phyloP scores from a whole-genome alignment of 1,140 invertebrate species.

The Pseudomyrmex dendroicus region DNA sequence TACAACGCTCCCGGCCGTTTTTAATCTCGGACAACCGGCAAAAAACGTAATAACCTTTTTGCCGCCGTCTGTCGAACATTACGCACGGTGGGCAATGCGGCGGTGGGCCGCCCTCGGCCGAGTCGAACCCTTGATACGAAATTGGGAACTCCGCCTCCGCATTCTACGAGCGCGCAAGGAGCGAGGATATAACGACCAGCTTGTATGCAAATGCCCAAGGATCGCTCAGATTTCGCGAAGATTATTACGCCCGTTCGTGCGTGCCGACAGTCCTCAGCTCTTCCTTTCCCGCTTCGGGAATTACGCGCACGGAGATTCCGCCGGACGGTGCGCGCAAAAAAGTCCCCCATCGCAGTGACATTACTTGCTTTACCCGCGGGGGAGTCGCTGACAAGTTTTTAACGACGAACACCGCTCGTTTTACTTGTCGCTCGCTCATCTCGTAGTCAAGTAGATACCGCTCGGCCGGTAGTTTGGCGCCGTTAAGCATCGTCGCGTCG shows the following conservation, averaged over 20 bases:
- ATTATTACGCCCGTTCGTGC: conserved; percentile 60
- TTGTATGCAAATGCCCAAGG: conserved; percentile 66
- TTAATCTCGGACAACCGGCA: conserved; percentile 75
- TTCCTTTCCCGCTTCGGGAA: conserved; percentile 38
- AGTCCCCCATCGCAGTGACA: conserved; percentile 32
- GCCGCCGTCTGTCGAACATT: conserved; percentile 64
- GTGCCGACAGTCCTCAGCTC: conserved; percentile 8
- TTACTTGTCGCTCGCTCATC: conserved; percentile 18
- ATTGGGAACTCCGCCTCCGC: conserved; percentile 71
- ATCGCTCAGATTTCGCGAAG: conserved; percentile 60
- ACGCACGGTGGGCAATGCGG: conserved; percentile 34
- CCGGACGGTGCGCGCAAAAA: neutral
- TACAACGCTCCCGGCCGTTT: conserved; percentile 72
- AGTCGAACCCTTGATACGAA: conserved; percentile 36
- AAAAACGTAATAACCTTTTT: conserved; percentile 78
- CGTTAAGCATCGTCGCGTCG: neutral
- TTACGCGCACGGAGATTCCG: conserved; percentile 11
- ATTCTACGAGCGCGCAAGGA: conserved; percentile 2
- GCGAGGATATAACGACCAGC: conserved; percentile 62
- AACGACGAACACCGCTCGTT: conserved; percentile 35
- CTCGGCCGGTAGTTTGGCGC: neutral
- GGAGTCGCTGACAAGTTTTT: conserved; percentile 67
- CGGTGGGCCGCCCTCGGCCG: neutral
- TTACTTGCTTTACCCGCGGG: conserved; percentile 22
- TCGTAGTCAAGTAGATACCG: conserved; percentile 7